Evolutionary conservation across 2,113 vertebrate species (phyloP).

Genomic region (Ciconia boyciana): DNA sequence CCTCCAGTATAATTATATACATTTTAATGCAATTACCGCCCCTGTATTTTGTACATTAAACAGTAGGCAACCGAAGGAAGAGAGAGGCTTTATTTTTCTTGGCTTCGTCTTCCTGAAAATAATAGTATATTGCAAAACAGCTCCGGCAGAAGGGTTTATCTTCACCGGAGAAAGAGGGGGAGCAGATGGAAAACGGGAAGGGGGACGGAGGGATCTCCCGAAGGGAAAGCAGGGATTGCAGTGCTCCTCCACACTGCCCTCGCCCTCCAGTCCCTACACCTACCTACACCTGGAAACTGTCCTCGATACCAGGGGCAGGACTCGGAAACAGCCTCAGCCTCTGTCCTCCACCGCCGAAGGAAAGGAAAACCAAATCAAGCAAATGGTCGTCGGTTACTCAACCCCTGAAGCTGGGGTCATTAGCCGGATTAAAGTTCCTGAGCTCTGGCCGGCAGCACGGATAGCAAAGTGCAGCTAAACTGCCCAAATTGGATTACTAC

Average conservation of each 20-base stretch:
- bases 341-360: neutral
- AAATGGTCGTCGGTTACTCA: neutral
- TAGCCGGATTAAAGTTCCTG: conserved; percentile 54
- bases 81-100: conserved; percentile 57
- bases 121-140: conserved; percentile 33
- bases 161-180: neutral
- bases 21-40: conserved; percentile 74
- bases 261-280: neutral
- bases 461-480: conserved; percentile 61
- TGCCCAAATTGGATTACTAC: conserved; percentile 65
- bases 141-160: conserved; percentile 8
- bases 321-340: neutral
- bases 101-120: conserved; percentile 53
- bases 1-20: conserved; percentile 73
- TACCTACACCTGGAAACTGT: neutral
- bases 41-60: conserved; percentile 72
- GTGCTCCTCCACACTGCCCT: neutral
- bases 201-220: neutral
- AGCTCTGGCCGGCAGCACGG: conserved; percentile 30
- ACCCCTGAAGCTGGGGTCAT: conserved; percentile 44
- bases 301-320: neutral
- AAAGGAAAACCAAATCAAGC: conserved; percentile 44
- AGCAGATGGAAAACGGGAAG: neutral
- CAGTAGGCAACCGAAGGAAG: conserved; percentile 61
- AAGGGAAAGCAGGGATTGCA: neutral